Percentiles rank a stretch among this genome's conserved stretches.
Conservation (phyloP, 2,888 invertebrate species). For the Tenthredo distinguenda region DNA sequence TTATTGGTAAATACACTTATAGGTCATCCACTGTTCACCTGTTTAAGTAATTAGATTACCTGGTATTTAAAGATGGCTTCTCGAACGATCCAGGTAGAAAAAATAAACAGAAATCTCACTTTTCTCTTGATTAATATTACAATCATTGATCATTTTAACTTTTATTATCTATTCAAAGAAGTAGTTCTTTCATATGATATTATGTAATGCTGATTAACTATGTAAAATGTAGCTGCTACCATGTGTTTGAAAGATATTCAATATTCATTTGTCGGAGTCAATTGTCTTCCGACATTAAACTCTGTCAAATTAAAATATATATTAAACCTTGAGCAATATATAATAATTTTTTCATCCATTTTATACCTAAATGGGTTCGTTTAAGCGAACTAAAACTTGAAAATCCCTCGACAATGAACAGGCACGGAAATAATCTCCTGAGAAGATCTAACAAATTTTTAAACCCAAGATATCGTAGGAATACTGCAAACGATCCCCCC, state of each 20-base stretch:
- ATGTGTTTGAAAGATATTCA: not conserved
- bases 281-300: constrained; percentile 40
- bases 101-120: not conserved
- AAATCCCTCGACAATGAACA: constrained; percentile 34
- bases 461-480: constrained; percentile 51
- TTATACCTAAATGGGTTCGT: not conserved
- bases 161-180: not conserved
- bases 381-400: not conserved
- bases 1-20: constrained; percentile 7
- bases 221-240: not conserved
- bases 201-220: not conserved
- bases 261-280: constrained; percentile 23
- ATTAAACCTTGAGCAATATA: not conserved
- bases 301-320: constrained; percentile 43
- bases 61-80: constrained; percentile 61
- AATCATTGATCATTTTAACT: not conserved
- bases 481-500: constrained; percentile 14
- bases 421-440: constrained; percentile 30
- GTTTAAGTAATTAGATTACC: constrained; percentile 27
- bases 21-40: not conserved
- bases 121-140: not conserved
- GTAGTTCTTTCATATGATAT: not conserved
- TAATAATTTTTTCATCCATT: not conserved
- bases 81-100: constrained; percentile 31
- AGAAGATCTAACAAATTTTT: constrained; percentile 51